Percentiles rank a stretch among this genome's conserved stretches.
These are phyloP conservation scores for Pachyramphus minor DNA, from an alignment of 2,113 vertebrate species.

Conservation along the genomic window DNA sequence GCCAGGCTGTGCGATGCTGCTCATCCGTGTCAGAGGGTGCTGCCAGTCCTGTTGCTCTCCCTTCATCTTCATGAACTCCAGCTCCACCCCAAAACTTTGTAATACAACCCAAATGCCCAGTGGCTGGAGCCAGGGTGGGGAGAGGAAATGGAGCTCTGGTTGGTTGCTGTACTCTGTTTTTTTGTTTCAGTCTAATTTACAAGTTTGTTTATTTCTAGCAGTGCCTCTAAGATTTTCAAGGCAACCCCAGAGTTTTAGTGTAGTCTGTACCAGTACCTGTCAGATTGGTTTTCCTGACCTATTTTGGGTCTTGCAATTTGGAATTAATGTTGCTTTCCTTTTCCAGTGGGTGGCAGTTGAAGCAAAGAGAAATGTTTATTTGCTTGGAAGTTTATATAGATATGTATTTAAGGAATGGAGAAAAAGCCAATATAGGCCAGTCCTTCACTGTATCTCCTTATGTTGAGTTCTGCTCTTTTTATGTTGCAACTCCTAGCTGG, in stretches of 20 bases:
- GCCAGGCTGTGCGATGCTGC: accelerated
- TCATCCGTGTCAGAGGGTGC: accelerated
- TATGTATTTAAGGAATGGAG: not conserved
- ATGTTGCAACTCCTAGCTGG: not conserved
- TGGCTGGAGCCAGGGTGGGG: not conserved
- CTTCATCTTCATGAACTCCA: not conserved
- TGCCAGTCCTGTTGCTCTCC: not conserved
- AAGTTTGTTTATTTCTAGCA: not conserved
- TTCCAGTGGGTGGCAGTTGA: constrained; percentile 65
- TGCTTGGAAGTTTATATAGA: not conserved
- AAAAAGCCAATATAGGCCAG: not conserved
- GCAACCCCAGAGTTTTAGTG: not conserved
- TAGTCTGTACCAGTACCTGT: not conserved
- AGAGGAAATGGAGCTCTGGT: not conserved
- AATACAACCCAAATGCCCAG: accelerated
- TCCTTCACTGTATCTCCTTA: not conserved
- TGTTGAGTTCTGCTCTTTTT: not conserved
- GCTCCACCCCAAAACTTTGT: not conserved
- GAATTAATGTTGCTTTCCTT: constrained; percentile 49
- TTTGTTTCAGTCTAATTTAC: not conserved
- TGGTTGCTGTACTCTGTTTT: not conserved
- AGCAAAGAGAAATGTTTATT: constrained; percentile 54
- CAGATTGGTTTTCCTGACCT: not conserved
- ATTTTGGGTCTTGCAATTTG: not conserved
- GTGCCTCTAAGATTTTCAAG: not conserved